phyloP scores from a whole-genome alignment of 1,140 invertebrate genomes.

The Drosophila subpulchrella region DNA sequence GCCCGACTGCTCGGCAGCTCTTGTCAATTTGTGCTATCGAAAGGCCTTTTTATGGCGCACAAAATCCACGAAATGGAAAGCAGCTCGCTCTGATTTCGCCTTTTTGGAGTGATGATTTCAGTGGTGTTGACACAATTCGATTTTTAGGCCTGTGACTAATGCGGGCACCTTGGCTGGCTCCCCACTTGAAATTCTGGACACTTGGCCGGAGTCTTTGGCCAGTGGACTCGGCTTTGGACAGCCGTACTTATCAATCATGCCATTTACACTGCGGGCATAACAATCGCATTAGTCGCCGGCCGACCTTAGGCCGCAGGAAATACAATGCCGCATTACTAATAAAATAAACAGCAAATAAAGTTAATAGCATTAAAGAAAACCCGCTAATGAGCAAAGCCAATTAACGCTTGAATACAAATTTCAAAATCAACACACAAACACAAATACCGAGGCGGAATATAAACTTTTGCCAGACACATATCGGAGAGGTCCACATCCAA shows the following conservation, averaged over 20 bases:
- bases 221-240: constrained; percentile 28
- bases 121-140: constrained; percentile 26
- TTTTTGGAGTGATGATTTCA: constrained; percentile 42
- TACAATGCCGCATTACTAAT: constrained; percentile 74
- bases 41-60: constrained; percentile 26
- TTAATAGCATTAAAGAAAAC: constrained; percentile 78
- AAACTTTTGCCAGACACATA: constrained; percentile 32
- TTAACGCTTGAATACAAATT: constrained; percentile 79
- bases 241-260: constrained; percentile 46
- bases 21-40: constrained; percentile 14
- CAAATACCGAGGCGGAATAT: constrained; percentile 21
- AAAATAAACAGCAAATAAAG: constrained; percentile 81
- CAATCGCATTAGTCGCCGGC: constrained; percentile 71
- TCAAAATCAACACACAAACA: constrained; percentile 69
- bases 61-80: constrained; percentile 36
- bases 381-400: constrained; percentile 80
- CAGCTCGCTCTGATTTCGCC: constrained; percentile 33
- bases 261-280: constrained; percentile 58
- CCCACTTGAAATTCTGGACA: constrained; percentile 50
- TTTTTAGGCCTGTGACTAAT: constrained; percentile 33
- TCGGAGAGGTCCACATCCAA: constrained; percentile 27
- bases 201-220: constrained; percentile 26
- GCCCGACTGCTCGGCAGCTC: constrained; percentile 4
- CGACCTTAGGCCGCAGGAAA: constrained; percentile 68
- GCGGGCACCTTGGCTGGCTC: constrained; percentile 11